Evolutionary conservation across 2,113 vertebrate genomes (phyloP), one percentile per base, ranked within the genome.

Genomic region (Monopterus albus): DNA sequence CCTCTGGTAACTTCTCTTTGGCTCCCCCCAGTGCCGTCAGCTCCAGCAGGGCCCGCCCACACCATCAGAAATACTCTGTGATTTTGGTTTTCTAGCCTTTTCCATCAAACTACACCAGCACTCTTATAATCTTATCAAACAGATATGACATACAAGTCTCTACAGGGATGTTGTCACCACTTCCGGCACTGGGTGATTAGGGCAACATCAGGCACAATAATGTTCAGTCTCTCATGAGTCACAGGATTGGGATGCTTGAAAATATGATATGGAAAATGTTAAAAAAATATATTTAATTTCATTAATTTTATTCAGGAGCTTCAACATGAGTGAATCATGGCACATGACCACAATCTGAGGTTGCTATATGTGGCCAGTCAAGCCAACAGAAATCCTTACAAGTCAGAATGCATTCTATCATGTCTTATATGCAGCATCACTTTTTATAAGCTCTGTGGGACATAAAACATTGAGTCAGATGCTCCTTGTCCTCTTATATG

Each of bases 11-110:
- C 68, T 20, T 42, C 29, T 31, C 38, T 10, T 45, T 51, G 73
- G 55, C 65, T 85, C 88, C 88, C 75, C 87, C 82, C 80, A 55
- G 17, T n/a, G 14, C 6, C 15, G 14, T 43, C 60, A 60, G 45
- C 57, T 14, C 17, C 17, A 43, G 23, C 58, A 59, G 55, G 17
- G 0, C 51, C 72, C 77, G 20, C 86, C 88, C 75, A 78, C 70
- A 10, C 18, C 17, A 46, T 46, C 45, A 21, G 7, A 33, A 7
- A 65, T 38, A 21, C 29, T 57, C 12, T 25, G 28, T 20, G 59
- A 29, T 52, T 58, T 46, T 39, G 13, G 57, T 39, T 57, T 36
- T 56, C 2, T n/a, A 45, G 7, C 25, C 13, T 49, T 23, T 15
- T 50, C 35, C 7, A 23, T n/a, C 17, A 83, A 13, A 36, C 18